Conservation (phyloP, 1,140 invertebrate genomes). For the Drosophila pseudoobscura region DNA sequence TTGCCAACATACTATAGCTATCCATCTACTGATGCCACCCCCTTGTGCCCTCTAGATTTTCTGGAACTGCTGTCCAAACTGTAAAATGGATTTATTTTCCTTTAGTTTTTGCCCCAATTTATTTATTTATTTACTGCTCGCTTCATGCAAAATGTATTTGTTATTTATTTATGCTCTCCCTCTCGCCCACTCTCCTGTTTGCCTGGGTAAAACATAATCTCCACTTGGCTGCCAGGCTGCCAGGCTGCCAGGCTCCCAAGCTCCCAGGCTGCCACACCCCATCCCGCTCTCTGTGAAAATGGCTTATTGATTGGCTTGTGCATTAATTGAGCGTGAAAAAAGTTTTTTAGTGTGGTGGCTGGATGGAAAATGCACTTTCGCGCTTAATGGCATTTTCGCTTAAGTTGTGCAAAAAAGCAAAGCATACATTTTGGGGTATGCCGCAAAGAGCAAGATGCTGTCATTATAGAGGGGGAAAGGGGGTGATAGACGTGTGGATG, state of each 20-base stretch:
- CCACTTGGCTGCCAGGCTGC: not conserved
- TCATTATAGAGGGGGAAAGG: too few species aligned
- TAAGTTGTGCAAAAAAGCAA: not conserved
- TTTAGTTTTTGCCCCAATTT: not conserved
- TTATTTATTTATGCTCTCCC: conserved; percentile 28
- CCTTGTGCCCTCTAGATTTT: too few species aligned
- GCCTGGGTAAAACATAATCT: too few species aligned
- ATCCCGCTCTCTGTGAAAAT: too few species aligned
- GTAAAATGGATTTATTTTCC: conserved; percentile 6
- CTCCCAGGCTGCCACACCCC: not conserved
- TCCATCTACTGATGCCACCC: too few species aligned
- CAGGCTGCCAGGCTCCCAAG: not conserved
- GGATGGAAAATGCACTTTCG: conserved; percentile 34
- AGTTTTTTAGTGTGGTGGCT: conserved; percentile 32
- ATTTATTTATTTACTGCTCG: conserved; percentile 13
- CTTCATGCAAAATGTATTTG: conserved; percentile 17
- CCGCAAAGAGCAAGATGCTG: not conserved
- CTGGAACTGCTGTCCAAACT: too few species aligned
- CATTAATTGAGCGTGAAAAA: conserved; percentile 43
- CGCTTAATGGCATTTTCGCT: conserved; percentile 46
- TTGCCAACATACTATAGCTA: too few species aligned
- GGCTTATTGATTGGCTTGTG: conserved; percentile 35
- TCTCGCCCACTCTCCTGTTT: too few species aligned
- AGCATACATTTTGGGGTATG: not conserved
- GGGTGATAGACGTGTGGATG: too few species aligned